Evolutionary conservation across 2,797 vertebrate genomes (phyloP).

Genomic region (Alcedo atthis): DNA sequence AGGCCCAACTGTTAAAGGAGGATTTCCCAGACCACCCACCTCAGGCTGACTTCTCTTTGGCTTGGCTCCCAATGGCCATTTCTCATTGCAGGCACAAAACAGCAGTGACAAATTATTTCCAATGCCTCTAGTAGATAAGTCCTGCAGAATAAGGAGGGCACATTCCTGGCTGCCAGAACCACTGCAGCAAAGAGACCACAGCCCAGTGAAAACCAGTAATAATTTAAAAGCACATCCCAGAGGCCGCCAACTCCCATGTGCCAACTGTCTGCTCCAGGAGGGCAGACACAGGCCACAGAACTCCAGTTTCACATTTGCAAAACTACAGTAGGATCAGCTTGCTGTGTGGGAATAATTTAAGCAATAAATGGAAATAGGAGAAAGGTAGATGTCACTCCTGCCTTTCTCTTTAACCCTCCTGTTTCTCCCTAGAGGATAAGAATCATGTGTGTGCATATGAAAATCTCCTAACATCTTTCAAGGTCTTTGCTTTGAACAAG

Average conservation of each 20-base stretch:
- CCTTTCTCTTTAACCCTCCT: neutral
- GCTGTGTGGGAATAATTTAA: neutral
- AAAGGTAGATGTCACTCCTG: neutral
- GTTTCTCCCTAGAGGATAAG: neutral
- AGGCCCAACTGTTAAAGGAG: neutral
- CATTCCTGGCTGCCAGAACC: neutral
- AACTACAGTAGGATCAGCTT: neutral
- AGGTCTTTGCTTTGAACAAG: neutral
- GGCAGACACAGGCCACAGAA: neutral
- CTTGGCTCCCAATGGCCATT: neutral
- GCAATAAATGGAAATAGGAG: neutral
- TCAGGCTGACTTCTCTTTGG: neutral
- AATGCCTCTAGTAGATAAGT: neutral
- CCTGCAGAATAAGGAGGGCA: neutral
- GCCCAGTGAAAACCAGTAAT: neutral
- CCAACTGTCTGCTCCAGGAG: neutral
- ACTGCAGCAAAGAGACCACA: neutral
- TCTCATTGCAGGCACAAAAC: neutral
- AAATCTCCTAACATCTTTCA: neutral
- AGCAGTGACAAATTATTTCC: slow-evolving; percentile 1
- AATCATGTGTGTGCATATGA: neutral
- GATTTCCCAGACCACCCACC: neutral
- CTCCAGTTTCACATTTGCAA: accelerated
- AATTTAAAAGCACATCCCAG: neutral
- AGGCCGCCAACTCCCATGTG: neutral